phyloP scores from a whole-genome alignment of 2,113 vertebrate genomes.

The Megalops atlanticus region DNA sequence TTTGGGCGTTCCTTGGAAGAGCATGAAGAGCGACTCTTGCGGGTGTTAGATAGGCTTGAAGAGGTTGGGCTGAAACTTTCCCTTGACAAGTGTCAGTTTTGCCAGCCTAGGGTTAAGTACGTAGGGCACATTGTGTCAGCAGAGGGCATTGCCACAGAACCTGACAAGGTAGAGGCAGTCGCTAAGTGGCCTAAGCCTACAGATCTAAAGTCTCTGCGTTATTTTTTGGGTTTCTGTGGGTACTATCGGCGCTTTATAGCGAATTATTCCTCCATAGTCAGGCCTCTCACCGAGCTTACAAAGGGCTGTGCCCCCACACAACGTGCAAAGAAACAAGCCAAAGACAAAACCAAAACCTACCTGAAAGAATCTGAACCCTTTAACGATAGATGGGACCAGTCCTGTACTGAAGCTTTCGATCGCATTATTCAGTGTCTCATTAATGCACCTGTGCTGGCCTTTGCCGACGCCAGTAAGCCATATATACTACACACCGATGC shows the following conservation, averaged over 20 bases:
- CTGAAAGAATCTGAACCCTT: too few species aligned
- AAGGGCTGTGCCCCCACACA: not conserved
- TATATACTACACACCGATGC: conserved; percentile 2
- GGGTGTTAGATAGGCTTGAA: too few species aligned
- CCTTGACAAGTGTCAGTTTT: conserved; percentile 13
- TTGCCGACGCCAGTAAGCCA: not conserved
- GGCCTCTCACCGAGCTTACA: not conserved
- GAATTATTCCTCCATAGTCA: not conserved
- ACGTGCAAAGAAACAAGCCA: not conserved
- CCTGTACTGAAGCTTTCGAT: not conserved
- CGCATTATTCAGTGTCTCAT: not conserved
- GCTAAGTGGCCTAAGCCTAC: not conserved
- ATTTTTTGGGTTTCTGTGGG: conserved; percentile 9
- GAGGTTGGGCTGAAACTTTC: too few species aligned
- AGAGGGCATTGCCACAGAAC: not conserved
- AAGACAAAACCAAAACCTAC: not conserved
- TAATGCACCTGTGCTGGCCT: not conserved
- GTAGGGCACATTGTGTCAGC: not conserved
- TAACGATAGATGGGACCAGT: not conserved
- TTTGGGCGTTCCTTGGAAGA: too few species aligned
- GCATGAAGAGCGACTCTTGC: too few species aligned
- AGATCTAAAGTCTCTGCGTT: not conserved
- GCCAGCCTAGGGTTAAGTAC: not conserved
- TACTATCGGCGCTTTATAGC: not conserved
- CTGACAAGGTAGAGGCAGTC: conserved; percentile 7